These are phyloP conservation scores for Sceloporus tristichus DNA, from an alignment of 2,113 vertebrate genomes.

Conservation along the genomic window DNA sequence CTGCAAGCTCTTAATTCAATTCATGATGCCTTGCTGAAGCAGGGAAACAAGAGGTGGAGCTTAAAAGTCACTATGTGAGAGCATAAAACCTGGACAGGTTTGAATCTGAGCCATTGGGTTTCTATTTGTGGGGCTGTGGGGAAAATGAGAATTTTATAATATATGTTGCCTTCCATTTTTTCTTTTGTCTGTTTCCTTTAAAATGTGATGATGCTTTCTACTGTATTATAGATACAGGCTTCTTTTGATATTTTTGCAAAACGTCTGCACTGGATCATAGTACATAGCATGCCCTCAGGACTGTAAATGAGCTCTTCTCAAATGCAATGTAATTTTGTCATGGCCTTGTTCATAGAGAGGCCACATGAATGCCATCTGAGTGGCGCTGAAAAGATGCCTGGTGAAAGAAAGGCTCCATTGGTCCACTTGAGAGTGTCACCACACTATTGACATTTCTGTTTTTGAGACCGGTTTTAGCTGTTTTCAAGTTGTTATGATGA, in stretches of 20 bases:
- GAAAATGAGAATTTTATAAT: neutral
- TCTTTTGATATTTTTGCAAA: neutral
- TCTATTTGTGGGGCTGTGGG: neutral
- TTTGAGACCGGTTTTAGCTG: conserved; percentile 47
- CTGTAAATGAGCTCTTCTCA: neutral
- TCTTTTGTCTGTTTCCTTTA: neutral
- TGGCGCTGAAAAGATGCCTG: conserved; percentile 24
- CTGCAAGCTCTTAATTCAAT: neutral
- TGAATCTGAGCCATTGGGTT: neutral
- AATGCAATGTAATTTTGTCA: conserved; percentile 28
- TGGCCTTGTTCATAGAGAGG: conserved; percentile 25
- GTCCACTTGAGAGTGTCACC: conserved; percentile 42
- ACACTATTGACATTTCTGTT: conserved; percentile 57
- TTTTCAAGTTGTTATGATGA: conserved; percentile 60
- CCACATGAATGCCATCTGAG: neutral
- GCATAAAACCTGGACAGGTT: neutral
- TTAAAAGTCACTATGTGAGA: neutral
- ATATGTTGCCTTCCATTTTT: neutral
- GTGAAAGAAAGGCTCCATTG: conserved; percentile 41
- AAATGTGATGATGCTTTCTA: neutral
- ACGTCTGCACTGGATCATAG: neutral
- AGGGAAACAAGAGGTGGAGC: neutral
- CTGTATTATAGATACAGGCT: neutral
- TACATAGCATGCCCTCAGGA: neutral
- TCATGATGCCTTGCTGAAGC: neutral